These are phyloP conservation scores for Erannis defoliaria DNA, from an alignment of 2,888 invertebrate species.

Conservation along the genomic window DNA sequence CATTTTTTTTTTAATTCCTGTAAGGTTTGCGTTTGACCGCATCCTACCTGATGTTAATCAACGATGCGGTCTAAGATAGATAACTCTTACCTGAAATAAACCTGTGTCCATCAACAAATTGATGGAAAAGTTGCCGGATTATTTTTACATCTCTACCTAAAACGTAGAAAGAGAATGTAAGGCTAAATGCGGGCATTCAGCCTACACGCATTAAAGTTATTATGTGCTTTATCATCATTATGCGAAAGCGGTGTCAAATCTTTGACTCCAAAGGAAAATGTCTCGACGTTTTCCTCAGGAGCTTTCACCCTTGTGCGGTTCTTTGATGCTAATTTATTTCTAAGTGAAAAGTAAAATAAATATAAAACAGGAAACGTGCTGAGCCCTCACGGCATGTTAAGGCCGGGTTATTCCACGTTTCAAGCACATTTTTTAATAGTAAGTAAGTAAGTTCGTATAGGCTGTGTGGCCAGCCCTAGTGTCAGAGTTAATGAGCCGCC, in stretches of 20 bases:
- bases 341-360: conserved; percentile 3
- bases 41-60: too few species aligned
- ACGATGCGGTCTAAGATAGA: too few species aligned
- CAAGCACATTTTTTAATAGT: too few species aligned
- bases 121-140: neutral
- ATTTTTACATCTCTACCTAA: conserved; percentile 11
- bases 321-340: conserved; percentile 13
- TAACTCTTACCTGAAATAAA: too few species aligned
- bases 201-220: conserved; percentile 30
- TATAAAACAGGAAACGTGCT: neutral
- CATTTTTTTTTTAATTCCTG: too few species aligned
- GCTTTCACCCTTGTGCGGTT: conserved; percentile 1
- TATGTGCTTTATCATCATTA: conserved; percentile 35
- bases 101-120: too few species aligned
- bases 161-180: conserved; percentile 24
- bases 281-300: conserved; percentile 4
- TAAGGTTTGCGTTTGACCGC: too few species aligned
- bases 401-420: too few species aligned
- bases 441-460: too few species aligned
- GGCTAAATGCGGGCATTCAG: conserved; percentile 30
- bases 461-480: too few species aligned
- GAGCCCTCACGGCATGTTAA: neutral
- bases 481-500: too few species aligned
- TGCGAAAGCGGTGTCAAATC: conserved; percentile 17
- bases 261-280: conserved; percentile 9